These are phyloP conservation scores for Polydesmus complanatus DNA, from an alignment of 2,888 invertebrate species.

Conservation along the genomic window DNA sequence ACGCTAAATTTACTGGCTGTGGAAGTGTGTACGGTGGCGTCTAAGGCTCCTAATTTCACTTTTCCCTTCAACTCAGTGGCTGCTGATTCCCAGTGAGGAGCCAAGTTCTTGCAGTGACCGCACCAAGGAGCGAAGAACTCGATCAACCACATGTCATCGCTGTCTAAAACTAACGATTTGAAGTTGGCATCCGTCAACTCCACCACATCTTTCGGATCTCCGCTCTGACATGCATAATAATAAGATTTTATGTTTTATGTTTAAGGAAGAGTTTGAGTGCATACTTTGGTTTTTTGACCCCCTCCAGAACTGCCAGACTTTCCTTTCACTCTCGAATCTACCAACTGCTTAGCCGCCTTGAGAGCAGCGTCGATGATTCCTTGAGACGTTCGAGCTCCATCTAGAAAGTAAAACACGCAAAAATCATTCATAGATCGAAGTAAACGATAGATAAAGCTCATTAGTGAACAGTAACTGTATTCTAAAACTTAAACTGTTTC, in stretches of 20 bases:
- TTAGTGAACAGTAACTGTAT: not conserved
- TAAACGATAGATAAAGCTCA: no score
- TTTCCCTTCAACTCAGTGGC: conserved; percentile 91
- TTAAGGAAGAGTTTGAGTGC: not conserved
- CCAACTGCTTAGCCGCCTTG: conserved; percentile 60
- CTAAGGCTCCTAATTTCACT: conserved; percentile 82
- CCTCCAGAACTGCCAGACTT: conserved; percentile 30
- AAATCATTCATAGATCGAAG: not conserved
- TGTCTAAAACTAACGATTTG: conserved; percentile 73
- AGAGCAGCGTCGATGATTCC: conserved; percentile 72
- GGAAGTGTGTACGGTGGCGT: conserved; percentile 78
- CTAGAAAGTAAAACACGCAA: no score
- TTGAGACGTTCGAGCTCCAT: conserved; percentile 62
- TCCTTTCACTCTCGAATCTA: conserved; percentile 48
- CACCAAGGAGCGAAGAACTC: conserved; percentile 88
- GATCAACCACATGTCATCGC: conserved; percentile 92
- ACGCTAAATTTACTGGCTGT: conserved; percentile 69
- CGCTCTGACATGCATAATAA: conserved; percentile 20
- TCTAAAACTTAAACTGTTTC: conserved; percentile 2
- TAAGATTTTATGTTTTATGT: conserved; percentile 9
- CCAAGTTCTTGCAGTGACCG: conserved; percentile 91
- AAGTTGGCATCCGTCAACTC: conserved; percentile 94
- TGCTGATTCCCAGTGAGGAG: conserved; percentile 91
- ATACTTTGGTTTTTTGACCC: not conserved
- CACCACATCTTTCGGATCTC: conserved; percentile 50